Base-by-base conservation (phyloP, 1,140 invertebrate species). In the Plectrocnemia conspersa region DNA sequence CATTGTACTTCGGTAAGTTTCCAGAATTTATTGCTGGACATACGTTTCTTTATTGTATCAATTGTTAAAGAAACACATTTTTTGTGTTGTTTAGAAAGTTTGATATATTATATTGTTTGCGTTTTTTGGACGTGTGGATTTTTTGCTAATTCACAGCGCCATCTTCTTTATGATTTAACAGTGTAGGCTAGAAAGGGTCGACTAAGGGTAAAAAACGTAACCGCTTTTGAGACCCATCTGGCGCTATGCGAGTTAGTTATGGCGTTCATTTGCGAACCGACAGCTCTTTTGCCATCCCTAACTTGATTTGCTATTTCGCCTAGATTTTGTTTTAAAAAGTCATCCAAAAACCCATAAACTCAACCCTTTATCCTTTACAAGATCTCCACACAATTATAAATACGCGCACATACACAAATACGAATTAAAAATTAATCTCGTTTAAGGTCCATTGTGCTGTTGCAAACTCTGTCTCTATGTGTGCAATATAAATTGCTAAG, bases 261-360 rank as follows among this genome's bases (percentile, higher is more conserved):
- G 36, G 59, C 38, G 50, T 57, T 61, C 59, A 56, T 61, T 61
- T 61, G 52, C 54, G 55, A 61, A 56, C 58, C 58, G 58, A 60
- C 58, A 60, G 54, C 45, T 38, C 38, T 50, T 32, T 22, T 25
- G 47, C 47, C 44, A 47, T 23, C 44, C 47, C 47, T 23, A 10
- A 23, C 33, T 50, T 50, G 47, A 50, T 50, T 50, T 38, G 33
- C n/a, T 38, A 22, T 27, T 50, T 16, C 38, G 33, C 33, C 47
- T 11, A 22, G 6, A 45, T 25, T 10, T 21, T 40, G 3, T 40
- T 40, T 18, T 40, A 2, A 18, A 3, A 40, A 33, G 3, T 33
- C 9, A 33, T 33, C 16, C 32, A 13, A 33, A 15, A 2, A 11
- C n/a, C 2, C 2, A 3, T 9, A 15, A 33, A 33, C n/a, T 33